Evolutionary conservation across 30 jellyfish, hydroid and myxozoan genomes (phyloP).

Genomic region (Hydractinia symbiolongicarpus): DNA sequence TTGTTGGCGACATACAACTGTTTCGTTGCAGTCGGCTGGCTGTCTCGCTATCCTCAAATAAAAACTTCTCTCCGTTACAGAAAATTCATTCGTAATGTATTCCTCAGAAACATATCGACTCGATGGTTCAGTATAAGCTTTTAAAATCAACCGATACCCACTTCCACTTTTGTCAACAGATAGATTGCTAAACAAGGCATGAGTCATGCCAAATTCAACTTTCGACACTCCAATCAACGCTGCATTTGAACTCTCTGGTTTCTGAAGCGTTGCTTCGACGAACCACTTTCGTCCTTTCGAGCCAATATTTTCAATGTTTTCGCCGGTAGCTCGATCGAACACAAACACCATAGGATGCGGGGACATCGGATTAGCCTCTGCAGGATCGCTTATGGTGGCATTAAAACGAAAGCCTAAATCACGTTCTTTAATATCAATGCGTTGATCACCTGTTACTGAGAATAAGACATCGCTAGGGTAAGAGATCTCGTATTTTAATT

Average conservation of each 20-base stretch:
- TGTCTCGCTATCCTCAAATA: constrained; percentile 58
- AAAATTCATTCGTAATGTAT: constrained; percentile 34
- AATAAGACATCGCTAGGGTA: constrained; percentile 55
- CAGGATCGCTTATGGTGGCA: constrained; percentile 37
- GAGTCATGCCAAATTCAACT: constrained; percentile 35
- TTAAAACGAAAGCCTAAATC: constrained; percentile 27
- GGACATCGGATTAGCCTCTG: constrained; percentile 57
- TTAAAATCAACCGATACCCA: constrained; percentile 39
- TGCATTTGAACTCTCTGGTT: constrained; percentile 34
- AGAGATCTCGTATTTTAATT: constrained; percentile 55
- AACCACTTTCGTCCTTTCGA: constrained; percentile 79
- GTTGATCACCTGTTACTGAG: constrained; percentile 30
- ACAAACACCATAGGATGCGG: constrained; percentile 65
- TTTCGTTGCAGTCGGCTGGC: constrained; percentile 72
- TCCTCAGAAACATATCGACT: constrained; percentile 37
- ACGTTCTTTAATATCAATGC: constrained; percentile 70
- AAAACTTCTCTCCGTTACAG: constrained; percentile 53
- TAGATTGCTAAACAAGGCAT: constrained; percentile 39
- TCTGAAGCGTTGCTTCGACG: constrained; percentile 27
- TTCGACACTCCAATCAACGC: constrained; percentile 37
- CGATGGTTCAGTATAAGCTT: constrained; percentile 45
- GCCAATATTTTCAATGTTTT: constrained; percentile 53
- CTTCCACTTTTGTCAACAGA: constrained; percentile 61
- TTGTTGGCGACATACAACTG: constrained; percentile 74
- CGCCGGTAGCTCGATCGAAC: constrained; percentile 46